These are phyloP conservation scores for Dermatophagoides farinae DNA, from an alignment of 1,140 invertebrate species.

Conservation along the genomic window DNA sequence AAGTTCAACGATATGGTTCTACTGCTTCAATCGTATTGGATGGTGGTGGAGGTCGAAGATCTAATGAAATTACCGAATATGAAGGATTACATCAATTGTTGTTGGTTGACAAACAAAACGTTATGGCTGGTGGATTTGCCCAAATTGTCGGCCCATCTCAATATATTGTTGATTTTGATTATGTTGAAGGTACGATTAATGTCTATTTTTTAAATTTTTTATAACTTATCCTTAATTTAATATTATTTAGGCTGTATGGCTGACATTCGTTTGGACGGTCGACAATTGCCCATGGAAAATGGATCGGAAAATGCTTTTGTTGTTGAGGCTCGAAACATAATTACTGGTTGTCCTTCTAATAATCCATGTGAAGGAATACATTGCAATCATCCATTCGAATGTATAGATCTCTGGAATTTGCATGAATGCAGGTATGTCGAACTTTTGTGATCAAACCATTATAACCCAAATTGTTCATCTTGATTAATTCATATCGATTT, in stretches of 20 bases:
- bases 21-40: conserved; percentile 81
- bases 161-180: conserved; percentile 84
- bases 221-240: conserved; percentile 22
- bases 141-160: conserved; percentile 53
- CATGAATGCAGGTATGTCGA: conserved; percentile 79
- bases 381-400: conserved; percentile 71
- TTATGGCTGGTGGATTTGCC: conserved; percentile 81
- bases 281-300: conserved; percentile 79
- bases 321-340: conserved; percentile 69
- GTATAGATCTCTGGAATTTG: conserved; percentile 86
- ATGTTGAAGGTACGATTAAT: conserved; percentile 50
- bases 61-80: conserved; percentile 79
- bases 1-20: conserved; percentile 58
- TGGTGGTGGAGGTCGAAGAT: conserved; percentile 77
- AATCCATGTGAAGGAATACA: conserved; percentile 69
- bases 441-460: neutral
- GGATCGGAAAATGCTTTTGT: conserved; percentile 83
- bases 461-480: neutral
- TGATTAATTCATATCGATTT: neutral
- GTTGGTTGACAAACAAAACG: conserved; percentile 74
- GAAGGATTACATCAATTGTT: conserved; percentile 66
- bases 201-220: neutral
- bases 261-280: conserved; percentile 68
- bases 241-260: conserved; percentile 46
- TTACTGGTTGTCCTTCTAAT: conserved; percentile 73